A percentile compares a stretch with the other conserved stretches of the same genome.
Conservation (phyloP, 2,797 vertebrate species). For the Mormyrus proboscirostris region DNA sequence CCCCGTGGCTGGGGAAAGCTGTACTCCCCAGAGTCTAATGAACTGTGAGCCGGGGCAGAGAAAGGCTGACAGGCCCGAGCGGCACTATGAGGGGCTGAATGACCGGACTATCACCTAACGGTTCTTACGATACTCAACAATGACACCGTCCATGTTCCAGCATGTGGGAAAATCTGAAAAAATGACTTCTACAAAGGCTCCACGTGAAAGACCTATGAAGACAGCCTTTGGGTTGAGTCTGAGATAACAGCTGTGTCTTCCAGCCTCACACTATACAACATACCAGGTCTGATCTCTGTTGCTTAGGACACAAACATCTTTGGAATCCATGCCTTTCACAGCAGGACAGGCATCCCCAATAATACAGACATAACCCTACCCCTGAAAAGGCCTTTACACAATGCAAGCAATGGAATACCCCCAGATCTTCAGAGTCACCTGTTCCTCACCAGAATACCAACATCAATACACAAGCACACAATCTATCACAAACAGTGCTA, state of each 20-base stretch:
- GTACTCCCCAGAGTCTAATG: slow-evolving; percentile 52
- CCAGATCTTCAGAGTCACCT: not conserved
- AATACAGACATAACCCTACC: not conserved
- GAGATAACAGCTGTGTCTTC: not conserved
- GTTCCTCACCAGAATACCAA: not conserved
- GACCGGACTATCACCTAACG: not conserved
- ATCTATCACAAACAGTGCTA: not conserved
- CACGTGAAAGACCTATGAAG: not conserved
- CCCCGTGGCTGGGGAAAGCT: slow-evolving; percentile 62
- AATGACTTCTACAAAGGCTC: not conserved
- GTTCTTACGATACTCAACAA: not conserved
- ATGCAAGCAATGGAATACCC: not conserved
- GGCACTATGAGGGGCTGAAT: not conserved
- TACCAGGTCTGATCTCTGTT: not conserved
- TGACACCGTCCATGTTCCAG: not conserved
- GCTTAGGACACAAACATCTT: not conserved
- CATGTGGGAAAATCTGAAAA: not conserved
- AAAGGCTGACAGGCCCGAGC: not conserved
- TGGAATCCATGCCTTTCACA: not conserved
- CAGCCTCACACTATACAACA: not conserved
- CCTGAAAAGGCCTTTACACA: not conserved
- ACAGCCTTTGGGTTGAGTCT: not conserved
- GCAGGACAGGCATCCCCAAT: not conserved
- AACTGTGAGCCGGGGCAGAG: slow-evolving; percentile 49
- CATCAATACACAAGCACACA: not conserved